Conservation (phyloP, 1,140 invertebrate species). For the Meloidogyne chitwoodi region DNA sequence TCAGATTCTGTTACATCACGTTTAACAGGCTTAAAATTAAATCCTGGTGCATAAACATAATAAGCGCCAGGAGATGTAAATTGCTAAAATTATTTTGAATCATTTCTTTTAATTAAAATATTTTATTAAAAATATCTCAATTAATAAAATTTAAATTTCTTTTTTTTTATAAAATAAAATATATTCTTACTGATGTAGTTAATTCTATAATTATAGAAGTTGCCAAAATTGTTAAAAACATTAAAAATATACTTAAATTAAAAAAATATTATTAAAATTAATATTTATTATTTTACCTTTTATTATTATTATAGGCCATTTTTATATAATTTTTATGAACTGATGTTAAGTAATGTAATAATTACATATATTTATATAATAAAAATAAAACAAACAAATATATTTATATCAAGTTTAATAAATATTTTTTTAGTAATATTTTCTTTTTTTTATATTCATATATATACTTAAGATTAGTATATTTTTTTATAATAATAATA, state of each 20-base stretch:
- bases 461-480: no score
- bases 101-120: no score
- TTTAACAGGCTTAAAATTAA: slow-evolving; percentile 15
- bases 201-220: background rate
- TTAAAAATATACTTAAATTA: background rate
- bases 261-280: background rate
- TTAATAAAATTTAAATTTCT: no score
- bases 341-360: background rate
- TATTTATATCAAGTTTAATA: no score
- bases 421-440: no score
- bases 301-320: background rate
- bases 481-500: no score
- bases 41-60: slow-evolving; percentile 17
- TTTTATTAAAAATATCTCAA: no score
- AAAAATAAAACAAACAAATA: slow-evolving; percentile 11
- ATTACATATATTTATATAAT: background rate
- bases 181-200: background rate
- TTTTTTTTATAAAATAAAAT: no score
- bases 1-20: background rate
- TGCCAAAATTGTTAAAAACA: background rate
- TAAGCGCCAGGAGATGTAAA: slow-evolving; percentile 15
- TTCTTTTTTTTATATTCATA: no score
- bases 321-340: background rate
- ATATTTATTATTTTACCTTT: background rate
- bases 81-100: slow-evolving; percentile 15